A percentile compares a stretch with the other conserved stretches of the same genome.
phyloP scores from a whole-genome alignment of 1,140 invertebrate species.

The Anthonomus grandis region DNA sequence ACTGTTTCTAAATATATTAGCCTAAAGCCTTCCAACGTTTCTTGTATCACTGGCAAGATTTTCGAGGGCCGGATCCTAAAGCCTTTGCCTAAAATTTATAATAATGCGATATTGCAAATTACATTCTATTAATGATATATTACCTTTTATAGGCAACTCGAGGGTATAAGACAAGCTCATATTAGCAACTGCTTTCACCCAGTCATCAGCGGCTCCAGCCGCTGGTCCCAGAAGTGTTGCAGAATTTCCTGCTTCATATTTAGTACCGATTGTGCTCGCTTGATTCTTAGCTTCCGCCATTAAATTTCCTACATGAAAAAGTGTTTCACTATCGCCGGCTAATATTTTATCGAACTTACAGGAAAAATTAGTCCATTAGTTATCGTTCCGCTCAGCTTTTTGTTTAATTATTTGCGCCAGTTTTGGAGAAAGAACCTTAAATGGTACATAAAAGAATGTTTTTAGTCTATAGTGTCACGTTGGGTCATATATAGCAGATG shows the following conservation, averaged over 20 bases:
- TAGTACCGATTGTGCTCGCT: conserved; percentile 48
- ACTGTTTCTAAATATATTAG: conserved; percentile 48
- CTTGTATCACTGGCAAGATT: conserved; percentile 68
- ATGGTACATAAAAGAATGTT: too few relatives aligned
- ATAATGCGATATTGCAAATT: not conserved
- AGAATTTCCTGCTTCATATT: conserved; percentile 60
- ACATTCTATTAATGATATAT: too few relatives aligned
- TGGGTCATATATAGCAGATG: too few relatives aligned
- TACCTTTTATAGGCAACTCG: conserved; percentile 68
- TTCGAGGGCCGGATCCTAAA: conserved; percentile 68
- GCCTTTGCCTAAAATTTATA: conserved; percentile 51
- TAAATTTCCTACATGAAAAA: too few relatives aligned
- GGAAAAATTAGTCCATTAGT: too few relatives aligned
- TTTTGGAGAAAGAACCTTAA: too few relatives aligned
- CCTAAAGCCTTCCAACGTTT: conserved; percentile 74
- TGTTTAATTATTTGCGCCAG: too few relatives aligned
- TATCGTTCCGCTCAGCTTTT: too few relatives aligned
- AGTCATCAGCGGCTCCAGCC: conserved; percentile 69
- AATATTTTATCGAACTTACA: too few relatives aligned
- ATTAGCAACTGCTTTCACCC: conserved; percentile 59
- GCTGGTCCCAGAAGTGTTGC: conserved; percentile 60
- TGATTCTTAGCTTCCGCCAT: conserved; percentile 49
- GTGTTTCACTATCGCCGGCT: too few relatives aligned
- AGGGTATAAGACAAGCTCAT: conserved; percentile 74
- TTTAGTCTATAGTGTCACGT: too few relatives aligned